Evolutionary conservation across 1,140 invertebrate species (phyloP).

Genomic region (Onthophagus taurus): DNA sequence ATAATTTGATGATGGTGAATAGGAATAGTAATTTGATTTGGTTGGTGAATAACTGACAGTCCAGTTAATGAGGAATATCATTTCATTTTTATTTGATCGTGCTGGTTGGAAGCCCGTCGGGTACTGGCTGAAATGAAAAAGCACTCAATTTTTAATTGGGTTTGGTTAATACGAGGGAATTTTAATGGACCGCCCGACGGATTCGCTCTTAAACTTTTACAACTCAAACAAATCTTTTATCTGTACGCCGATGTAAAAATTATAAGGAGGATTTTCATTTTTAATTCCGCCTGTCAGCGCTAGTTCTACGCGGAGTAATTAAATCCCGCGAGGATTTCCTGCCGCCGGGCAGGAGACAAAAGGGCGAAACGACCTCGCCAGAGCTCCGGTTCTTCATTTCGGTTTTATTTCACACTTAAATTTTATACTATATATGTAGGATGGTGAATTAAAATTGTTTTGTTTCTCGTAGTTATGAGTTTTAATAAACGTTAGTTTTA

Average conservation of each 20-base stretch:
- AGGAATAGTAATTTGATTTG: no score
- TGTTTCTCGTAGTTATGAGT: no score
- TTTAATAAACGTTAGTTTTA: no score
- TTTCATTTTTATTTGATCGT: constrained; percentile 26
- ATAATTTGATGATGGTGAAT: no score
- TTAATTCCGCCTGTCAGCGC: background rate
- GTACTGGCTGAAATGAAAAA: constrained; percentile 34
- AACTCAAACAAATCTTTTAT: constrained; percentile 18
- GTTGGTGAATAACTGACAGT: constrained; percentile 20
- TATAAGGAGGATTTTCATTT: background rate
- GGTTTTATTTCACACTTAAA: no score
- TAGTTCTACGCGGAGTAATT: background rate
- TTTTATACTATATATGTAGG: no score
- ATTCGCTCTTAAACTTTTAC: constrained; percentile 24
- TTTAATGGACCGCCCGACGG: constrained; percentile 37
- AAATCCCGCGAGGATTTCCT: no score
- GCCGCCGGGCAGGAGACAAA: no score
- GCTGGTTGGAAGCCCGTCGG: constrained; percentile 14
- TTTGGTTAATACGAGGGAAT: constrained; percentile 39
- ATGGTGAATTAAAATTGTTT: no score
- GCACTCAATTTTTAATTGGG: constrained; percentile 41
- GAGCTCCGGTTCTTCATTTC: no score
- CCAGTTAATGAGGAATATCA: constrained; percentile 30
- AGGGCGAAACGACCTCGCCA: no score
- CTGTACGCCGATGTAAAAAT: background rate